These are phyloP conservation scores for Semnornis frantzii DNA, from an alignment of 2,113 vertebrate genomes.

Conservation along the genomic window DNA sequence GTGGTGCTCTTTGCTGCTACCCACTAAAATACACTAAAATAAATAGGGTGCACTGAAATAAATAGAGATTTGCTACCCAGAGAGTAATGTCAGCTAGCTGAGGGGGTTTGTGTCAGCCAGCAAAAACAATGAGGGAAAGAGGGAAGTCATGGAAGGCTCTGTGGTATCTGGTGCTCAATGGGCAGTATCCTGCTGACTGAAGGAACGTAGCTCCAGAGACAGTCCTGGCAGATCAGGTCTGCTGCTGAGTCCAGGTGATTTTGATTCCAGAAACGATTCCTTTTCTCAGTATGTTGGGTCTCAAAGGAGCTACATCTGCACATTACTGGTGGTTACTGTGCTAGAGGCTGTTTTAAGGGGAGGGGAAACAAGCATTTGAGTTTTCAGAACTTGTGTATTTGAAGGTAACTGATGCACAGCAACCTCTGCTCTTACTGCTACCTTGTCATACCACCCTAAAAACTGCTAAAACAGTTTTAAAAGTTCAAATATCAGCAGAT, in stretches of 20 bases:
- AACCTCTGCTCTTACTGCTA: neutral
- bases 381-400: neutral
- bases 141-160: neutral
- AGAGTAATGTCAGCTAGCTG: neutral
- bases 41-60: neutral
- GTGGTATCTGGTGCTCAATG: fast-evolving
- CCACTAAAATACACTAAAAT: neutral
- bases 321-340: neutral
- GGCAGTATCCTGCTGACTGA: fast-evolving
- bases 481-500: neutral
- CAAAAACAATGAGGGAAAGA: neutral
- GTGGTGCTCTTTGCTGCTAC: neutral
- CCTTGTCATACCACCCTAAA: neutral
- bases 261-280: neutral
- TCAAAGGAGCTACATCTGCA: neutral
- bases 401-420: neutral
- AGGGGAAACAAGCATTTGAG: neutral
- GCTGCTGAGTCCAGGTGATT: neutral
- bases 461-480: neutral
- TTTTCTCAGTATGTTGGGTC: neutral
- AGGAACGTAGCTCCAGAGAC: neutral
- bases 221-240: neutral
- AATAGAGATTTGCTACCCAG: neutral
- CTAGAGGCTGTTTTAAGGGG: neutral
- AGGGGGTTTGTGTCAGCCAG: neutral